A percentile compares a stretch with the other conserved stretches of the same genome.
Evolutionary conservation across 2,888 invertebrate species (phyloP).

Genomic region (Iphiclides podalirius): DNA sequence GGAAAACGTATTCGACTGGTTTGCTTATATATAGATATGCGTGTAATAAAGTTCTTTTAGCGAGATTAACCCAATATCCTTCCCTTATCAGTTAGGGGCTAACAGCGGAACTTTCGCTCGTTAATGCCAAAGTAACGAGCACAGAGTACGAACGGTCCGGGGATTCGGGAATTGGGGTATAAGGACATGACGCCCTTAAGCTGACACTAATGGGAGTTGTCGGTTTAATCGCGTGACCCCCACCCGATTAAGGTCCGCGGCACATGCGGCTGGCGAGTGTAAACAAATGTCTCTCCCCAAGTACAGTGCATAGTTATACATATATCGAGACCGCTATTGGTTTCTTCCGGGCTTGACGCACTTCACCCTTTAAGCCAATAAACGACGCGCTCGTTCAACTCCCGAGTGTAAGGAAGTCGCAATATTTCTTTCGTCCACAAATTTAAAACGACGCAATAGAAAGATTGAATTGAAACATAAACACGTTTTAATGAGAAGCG

Average conservation of each 20-base stretch:
- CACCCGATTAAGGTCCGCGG: slow-evolving; percentile 45
- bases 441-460: not conserved
- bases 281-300: slow-evolving; percentile 26
- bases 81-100: slow-evolving; percentile 60
- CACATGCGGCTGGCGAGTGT: no score
- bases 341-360: not conserved
- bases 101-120: slow-evolving; percentile 60
- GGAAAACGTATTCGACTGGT: no score
- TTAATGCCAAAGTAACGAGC: slow-evolving; percentile 69
- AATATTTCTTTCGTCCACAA: not conserved
- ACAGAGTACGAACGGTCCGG: no score
- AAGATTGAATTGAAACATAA: not conserved
- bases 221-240: slow-evolving; percentile 50
- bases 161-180: slow-evolving; percentile 48
- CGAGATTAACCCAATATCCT: slow-evolving; percentile 53
- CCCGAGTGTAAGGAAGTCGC: not conserved
- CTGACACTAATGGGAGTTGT: slow-evolving; percentile 62
- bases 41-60: slow-evolving; percentile 39
- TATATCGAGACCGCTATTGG: not conserved
- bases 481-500: no score
- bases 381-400: not conserved
- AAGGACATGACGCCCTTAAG: slow-evolving; percentile 46
- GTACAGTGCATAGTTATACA: slow-evolving; percentile 8
- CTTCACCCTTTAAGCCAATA: not conserved
- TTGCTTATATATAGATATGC: no score